phyloP scores from a whole-genome alignment of 2,113 vertebrate species.

The Strix aluco region DNA sequence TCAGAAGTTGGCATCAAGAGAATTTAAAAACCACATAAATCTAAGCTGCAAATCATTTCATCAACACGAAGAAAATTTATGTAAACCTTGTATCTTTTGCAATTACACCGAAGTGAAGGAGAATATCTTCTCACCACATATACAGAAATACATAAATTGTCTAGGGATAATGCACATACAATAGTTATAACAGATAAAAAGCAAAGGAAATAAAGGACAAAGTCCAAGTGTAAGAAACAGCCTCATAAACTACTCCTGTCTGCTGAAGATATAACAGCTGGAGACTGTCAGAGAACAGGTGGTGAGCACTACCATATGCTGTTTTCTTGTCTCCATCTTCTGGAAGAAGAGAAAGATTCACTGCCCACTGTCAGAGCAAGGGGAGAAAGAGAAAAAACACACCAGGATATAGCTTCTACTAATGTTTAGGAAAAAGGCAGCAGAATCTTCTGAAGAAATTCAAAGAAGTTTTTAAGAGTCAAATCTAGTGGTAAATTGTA shows the following conservation, averaged over 20 bases:
- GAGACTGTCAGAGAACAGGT: not conserved
- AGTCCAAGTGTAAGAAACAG: not conserved
- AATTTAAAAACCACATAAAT: not conserved
- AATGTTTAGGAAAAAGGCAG: not conserved
- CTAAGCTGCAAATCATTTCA: not conserved
- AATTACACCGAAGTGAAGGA: not conserved
- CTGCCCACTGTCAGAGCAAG: not conserved
- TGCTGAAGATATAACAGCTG: not conserved
- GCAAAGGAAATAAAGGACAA: not conserved
- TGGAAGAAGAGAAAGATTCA: constrained; percentile 18
- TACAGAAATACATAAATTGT: not conserved
- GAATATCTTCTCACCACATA: not conserved
- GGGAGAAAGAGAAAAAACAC: not conserved
- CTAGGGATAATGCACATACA: not conserved
- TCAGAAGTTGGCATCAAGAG: not conserved
- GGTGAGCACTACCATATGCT: not conserved
- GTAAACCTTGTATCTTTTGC: not conserved
- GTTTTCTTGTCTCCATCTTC: constrained; percentile 61
- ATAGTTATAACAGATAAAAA: not conserved
- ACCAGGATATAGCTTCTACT: not conserved
- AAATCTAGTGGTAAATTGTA: not conserved
- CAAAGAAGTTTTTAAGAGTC: not conserved
- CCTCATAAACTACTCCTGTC: not conserved
- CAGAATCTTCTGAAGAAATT: not conserved
- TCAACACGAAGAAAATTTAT: not conserved